phyloP scores from a whole-genome alignment of 1,140 invertebrate species.

The Ceratina australensis region DNA sequence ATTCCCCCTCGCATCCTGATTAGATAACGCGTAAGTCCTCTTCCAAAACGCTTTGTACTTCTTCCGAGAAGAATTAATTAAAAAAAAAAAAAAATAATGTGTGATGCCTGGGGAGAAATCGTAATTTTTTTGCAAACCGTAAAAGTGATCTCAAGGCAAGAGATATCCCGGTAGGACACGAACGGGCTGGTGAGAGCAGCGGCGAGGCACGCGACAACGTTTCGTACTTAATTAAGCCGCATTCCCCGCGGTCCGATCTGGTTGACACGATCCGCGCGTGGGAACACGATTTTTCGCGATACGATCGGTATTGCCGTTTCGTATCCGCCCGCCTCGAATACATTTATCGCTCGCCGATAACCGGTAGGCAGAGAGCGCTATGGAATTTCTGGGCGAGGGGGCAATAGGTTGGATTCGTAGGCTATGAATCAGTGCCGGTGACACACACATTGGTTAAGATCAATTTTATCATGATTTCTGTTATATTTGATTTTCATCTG shows the following conservation, averaged over 20 bases:
- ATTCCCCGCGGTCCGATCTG: constrained; percentile 28
- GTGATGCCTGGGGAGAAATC: too few species aligned
- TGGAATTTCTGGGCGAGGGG: not conserved
- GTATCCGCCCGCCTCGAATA: not conserved
- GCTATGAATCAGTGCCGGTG: not conserved
- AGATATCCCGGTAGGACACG: not conserved
- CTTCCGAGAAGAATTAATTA: too few species aligned
- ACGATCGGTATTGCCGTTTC: constrained; percentile 29
- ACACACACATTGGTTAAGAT: too few species aligned
- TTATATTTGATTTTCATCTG: too few species aligned
- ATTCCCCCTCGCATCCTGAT: too few species aligned
- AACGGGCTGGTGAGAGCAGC: constrained; percentile 32
- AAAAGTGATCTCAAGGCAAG: not conserved
- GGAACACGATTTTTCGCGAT: constrained; percentile 1
- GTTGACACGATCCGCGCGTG: not conserved
- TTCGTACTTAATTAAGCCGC: constrained; percentile 47
- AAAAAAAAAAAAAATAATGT: too few species aligned
- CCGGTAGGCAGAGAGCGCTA: too few species aligned
- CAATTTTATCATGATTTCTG: too few species aligned
- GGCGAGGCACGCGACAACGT: constrained; percentile 35
- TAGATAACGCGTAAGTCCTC: too few species aligned
- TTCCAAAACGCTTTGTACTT: too few species aligned
- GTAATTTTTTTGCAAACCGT: not conserved
- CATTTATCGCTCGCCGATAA: not conserved
- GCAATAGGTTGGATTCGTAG: constrained; percentile 23